Base-by-base conservation (phyloP, 1,140 invertebrate genomes). In the Lordiphosa clarofinis region DNA sequence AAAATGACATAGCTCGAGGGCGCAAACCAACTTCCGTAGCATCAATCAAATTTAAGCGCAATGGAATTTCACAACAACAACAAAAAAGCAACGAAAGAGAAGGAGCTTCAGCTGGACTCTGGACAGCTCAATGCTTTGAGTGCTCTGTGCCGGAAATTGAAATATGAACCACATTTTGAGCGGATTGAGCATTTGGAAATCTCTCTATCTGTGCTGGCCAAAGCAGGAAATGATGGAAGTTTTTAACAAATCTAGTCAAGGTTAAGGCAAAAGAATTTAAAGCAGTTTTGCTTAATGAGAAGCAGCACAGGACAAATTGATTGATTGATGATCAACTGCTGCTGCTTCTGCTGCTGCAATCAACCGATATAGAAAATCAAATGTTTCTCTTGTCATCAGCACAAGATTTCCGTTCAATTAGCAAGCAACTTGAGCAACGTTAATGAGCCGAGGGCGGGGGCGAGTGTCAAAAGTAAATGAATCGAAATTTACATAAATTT, bases 401-500 rank as follows among this genome's bases (percentile, higher is more conserved):
- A 54, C 24, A 13, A 63, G 49, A 72, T 67, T 69, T 82, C 72
- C 78, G 78, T 73, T 69, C 73, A 82, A 82, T 82, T 82, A 82
- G 76, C 61, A 42, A 46, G 47, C 60, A 43, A 69, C 48, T 61
- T 42, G 49, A 7, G 50, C 56, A 44, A 47, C 38, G 59, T 35
- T 72, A 76, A 76, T 76, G 76, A 76, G 61, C 28, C 36, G 24
- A 3, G 12, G 12, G 35, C 44, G 57, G 60, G 28, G 28, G 28
- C 5, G 28, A 31, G 28, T 68, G 72, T 82, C 67, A 68, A 71
- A 75, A 73, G 56, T 69, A 84, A 84, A 76, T 84, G 54, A 73
- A 82, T 73, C 78, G 60, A 76, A 84, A 82, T 82, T 82, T 84
- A 57, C 78, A 82, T 82, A 73, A 82, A 84, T 84, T 69, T 69